Evolutionary conservation across 2,113 vertebrate species (phyloP), one percentile per base, ranked within the genome.

Genomic region (Puntigrus tetrazona): DNA sequence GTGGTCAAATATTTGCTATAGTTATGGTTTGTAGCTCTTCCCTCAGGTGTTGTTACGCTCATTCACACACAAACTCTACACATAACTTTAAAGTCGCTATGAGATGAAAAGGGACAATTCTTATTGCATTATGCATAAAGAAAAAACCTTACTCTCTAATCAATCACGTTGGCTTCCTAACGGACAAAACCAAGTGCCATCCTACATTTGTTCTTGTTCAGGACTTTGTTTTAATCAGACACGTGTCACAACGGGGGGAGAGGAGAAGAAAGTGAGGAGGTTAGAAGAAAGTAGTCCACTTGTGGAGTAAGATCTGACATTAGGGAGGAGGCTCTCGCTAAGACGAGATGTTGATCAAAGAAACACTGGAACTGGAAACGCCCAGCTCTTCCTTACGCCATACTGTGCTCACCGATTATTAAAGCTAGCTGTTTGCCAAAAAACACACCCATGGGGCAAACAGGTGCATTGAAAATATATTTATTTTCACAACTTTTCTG

Each of bases 291-390:
- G 31, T 14, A 13, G 52, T 78, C 34, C 29, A 74, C 69, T 73
- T n/a, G 43, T 74, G 41, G n/a, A 47, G 72, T 45, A 41, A 65
- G 16, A 45, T 79, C 77, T 79, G 55, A 43, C 1, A 5, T 8
- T 18, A 41, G 1, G 22, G 9, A 38, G 52, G 76, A 38, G 38
- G 34, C 20, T 7, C 50, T 78, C 9, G 0, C 50, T 31, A 20
- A 5, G 29, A 1, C 73, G 47, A 27, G 73, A 63, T 52, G 47
- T 38, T 69, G 50, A 74, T 84, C 81, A 84, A 86, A 84, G 52
- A 74, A 67, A 4, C 27, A 18, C 25, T 74, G 25, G 75, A 78
- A 43, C 22, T 9, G 67, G 29, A 5, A 55, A 73, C 76, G 43
- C 82, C 83, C 73, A 47, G 59, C 18, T 59, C 38, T 65, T 47